Percentiles rank a stretch among this genome's conserved stretches.
These are phyloP conservation scores for Carcharodon carcharias DNA, from an alignment of 2,797 vertebrate species.

Conservation along the genomic window DNA sequence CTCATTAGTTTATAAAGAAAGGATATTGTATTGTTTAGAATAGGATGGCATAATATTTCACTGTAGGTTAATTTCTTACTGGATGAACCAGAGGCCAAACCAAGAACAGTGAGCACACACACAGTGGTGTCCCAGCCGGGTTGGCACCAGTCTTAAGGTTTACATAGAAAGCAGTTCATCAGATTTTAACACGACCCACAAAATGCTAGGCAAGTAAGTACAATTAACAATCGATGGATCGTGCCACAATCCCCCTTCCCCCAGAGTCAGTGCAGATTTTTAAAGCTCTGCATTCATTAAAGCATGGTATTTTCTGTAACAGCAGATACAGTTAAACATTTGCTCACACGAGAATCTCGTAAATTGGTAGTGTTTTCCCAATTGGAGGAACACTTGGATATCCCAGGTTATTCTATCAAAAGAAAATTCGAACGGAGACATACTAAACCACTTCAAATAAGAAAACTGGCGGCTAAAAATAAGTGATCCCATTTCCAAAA, in stretches of 20 bases:
- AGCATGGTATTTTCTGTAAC: background rate
- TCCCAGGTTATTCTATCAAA: background rate
- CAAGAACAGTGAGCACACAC: background rate
- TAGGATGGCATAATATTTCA: background rate
- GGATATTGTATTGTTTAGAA: background rate
- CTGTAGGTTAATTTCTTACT: background rate
- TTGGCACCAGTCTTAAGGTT: slow-evolving; percentile 1
- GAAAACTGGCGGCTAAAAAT: background rate
- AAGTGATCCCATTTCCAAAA: background rate
- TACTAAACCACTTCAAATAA: background rate
- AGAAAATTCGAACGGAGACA: background rate
- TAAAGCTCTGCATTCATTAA: background rate
- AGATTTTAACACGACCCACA: background rate
- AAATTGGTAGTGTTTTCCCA: slow-evolving; percentile 13
- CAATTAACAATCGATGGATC: background rate
- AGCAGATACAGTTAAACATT: background rate
- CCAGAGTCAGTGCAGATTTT: background rate
- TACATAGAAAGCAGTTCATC: slow-evolving; percentile 10
- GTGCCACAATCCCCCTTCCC: background rate
- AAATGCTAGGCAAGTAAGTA: background rate
- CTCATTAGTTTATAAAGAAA: background rate
- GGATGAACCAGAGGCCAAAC: background rate
- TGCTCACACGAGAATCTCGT: background rate
- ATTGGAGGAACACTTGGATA: background rate
- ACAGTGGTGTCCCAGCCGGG: background rate